phyloP scores from a whole-genome alignment of 2,797 vertebrate species.

The Sebastes umbrosus region DNA sequence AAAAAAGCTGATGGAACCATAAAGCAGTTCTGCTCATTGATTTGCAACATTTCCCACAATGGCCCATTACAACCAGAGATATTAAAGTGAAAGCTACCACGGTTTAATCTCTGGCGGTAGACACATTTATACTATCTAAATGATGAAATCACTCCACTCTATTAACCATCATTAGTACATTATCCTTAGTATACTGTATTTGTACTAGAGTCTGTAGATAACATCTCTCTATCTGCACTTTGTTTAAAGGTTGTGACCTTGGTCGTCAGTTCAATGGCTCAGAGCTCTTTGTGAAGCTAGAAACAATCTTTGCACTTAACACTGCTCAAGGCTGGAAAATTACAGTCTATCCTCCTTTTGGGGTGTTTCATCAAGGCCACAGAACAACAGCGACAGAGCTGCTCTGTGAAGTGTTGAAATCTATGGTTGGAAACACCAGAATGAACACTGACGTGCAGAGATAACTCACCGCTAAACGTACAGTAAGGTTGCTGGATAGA shows the following conservation, averaged over 20 bases:
- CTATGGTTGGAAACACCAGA: neutral
- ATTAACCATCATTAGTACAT: neutral
- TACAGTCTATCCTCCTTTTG: conserved; percentile 39
- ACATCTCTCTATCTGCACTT: conserved; percentile 21
- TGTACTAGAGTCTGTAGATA: neutral
- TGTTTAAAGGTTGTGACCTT: conserved; percentile 49
- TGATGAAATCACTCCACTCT: neutral
- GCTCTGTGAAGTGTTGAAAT: conserved; percentile 26
- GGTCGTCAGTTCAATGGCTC: conserved; percentile 25
- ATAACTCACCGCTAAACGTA: conserved; percentile 1
- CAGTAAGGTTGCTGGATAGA: neutral
- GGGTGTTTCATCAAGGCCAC: conserved; percentile 51
- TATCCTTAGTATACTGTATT: neutral
- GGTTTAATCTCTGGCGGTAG: neutral
- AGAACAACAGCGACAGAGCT: conserved; percentile 36
- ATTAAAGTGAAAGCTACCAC: neutral
- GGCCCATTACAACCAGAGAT: neutral
- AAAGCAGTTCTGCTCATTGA: neutral
- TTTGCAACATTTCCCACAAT: neutral
- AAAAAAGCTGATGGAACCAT: neutral
- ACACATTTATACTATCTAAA: neutral
- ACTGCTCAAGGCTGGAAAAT: conserved; percentile 54
- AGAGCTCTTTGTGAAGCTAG: conserved; percentile 47
- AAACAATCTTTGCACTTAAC: conserved; percentile 53
- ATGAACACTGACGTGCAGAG: neutral